Conservation (phyloP, 2,797 vertebrate genomes). For the Atherinosoma microstoma region DNA sequence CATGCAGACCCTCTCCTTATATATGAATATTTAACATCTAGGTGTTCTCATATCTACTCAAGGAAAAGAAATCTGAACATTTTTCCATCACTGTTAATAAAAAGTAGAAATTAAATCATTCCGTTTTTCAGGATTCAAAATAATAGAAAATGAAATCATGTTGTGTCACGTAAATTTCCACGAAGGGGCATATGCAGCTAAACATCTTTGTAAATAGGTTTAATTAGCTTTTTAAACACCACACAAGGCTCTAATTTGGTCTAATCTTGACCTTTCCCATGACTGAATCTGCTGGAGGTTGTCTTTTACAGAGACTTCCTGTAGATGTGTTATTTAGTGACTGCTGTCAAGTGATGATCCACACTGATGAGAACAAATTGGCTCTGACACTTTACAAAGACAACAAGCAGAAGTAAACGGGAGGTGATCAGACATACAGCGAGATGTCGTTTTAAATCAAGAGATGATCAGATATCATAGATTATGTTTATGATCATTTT, state of each 20-base stretch:
- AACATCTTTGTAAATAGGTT: not conserved
- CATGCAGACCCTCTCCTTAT: not conserved
- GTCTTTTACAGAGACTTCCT: not conserved
- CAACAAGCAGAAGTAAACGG: slow-evolving; percentile 6
- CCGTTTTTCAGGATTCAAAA: not conserved
- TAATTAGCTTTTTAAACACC: not conserved
- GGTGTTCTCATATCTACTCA: not conserved
- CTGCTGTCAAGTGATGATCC: not conserved
- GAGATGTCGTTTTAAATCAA: not conserved
- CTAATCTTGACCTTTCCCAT: not conserved
- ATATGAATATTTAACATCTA: not conserved
- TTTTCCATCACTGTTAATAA: too few relatives aligned
- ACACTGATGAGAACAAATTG: slow-evolving; percentile 21
- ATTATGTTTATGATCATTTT: slow-evolving; percentile 6
- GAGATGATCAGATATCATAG: not conserved
- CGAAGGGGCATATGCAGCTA: not conserved
- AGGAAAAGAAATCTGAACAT: too few relatives aligned
- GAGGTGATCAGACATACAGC: slow-evolving; percentile 5
- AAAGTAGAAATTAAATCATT: not conserved
- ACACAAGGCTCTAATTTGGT: too few relatives aligned
- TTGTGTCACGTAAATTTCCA: not conserved
- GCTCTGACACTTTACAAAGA: slow-evolving; percentile 2
- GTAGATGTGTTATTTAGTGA: not conserved
- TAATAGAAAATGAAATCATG: not conserved
- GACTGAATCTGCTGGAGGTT: not conserved